Conservation (phyloP, 2,797 vertebrate genomes). For the Pipistrellus pygmaeus region DNA sequence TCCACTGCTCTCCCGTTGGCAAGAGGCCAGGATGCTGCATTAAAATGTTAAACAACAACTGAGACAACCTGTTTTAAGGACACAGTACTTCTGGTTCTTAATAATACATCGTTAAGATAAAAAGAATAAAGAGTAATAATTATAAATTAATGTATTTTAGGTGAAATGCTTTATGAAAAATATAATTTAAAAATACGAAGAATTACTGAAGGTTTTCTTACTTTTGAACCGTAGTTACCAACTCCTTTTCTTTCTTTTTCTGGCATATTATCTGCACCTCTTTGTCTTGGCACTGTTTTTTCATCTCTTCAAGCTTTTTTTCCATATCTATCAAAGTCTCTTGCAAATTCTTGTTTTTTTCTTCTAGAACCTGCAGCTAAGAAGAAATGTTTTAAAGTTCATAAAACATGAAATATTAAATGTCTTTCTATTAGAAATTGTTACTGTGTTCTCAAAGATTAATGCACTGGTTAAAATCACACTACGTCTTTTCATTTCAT, state of each 20-base stretch:
- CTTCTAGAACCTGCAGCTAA: conserved; percentile 89
- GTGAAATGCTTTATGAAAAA: conserved; percentile 41
- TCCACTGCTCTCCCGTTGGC: conserved; percentile 7
- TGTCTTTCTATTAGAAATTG: background rate
- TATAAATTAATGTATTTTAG: conserved; percentile 5
- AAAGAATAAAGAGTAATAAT: background rate
- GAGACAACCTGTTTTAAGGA: background rate
- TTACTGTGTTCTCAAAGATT: conserved; percentile 4
- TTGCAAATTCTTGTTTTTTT: conserved; percentile 90
- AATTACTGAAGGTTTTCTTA: conserved; percentile 80
- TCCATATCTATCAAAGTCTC: conserved; percentile 89
- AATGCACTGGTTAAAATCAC: background rate
- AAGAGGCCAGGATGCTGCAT: background rate
- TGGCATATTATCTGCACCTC: conserved; percentile 91
- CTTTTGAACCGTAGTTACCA: conserved; percentile 96
- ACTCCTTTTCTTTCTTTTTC: conserved; percentile 93
- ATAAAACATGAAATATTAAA: conserved; percentile 39
- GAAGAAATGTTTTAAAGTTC: conserved; percentile 49
- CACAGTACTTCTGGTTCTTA: background rate
- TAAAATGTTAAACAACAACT: conserved; percentile 7
- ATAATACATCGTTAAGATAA: background rate
- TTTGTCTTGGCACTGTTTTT: conserved; percentile 89
- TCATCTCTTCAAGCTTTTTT: conserved; percentile 87
- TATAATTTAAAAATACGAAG: background rate
- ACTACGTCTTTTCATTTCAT: background rate